Percentiles rank a stretch among this genome's conserved stretches.
Conservation (phyloP, 1,140 invertebrate species). For the Zelostemma sp. region DNA sequence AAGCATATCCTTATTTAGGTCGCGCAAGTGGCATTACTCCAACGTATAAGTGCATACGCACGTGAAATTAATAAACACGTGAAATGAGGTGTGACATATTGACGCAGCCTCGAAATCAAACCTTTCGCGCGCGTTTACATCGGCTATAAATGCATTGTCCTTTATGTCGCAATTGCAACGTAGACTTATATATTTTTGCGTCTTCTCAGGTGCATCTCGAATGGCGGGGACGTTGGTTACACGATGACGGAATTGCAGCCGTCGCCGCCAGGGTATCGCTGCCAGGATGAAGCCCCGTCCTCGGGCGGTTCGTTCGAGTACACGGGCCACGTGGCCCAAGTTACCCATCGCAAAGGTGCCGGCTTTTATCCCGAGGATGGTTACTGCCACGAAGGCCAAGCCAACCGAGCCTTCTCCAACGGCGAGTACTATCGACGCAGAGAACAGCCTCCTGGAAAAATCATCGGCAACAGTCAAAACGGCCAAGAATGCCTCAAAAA, state of each 20-base stretch:
- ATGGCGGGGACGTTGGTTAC: slow-evolving; percentile 68
- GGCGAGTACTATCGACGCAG: slow-evolving; percentile 56
- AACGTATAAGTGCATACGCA: slow-evolving; percentile 12
- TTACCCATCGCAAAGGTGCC: slow-evolving; percentile 62
- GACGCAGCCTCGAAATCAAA: slow-evolving; percentile 28
- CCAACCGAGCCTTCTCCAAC: slow-evolving; percentile 49
- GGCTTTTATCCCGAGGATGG: slow-evolving; percentile 57
- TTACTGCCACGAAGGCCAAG: slow-evolving; percentile 58
- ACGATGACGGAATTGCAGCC: slow-evolving; percentile 72
- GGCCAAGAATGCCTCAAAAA: slow-evolving; percentile 51
- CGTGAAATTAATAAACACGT: slow-evolving; percentile 20
- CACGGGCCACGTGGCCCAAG: slow-evolving; percentile 58
- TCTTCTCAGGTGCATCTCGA: slow-evolving; percentile 64
- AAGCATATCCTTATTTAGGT: slow-evolving; percentile 26
- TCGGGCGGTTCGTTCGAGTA: slow-evolving; percentile 65
- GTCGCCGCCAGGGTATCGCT: slow-evolving; percentile 66
- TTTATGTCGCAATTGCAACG: not conserved
- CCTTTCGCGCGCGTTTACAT: not conserved
- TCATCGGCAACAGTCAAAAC: slow-evolving; percentile 53
- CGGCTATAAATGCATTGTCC: too few species aligned
- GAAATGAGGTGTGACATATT: slow-evolving; percentile 27
- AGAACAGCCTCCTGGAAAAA: slow-evolving; percentile 48
- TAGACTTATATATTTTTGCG: not conserved
- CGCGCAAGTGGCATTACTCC: slow-evolving; percentile 19
- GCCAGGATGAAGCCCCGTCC: slow-evolving; percentile 66